These are phyloP conservation scores for Saccostrea glomerata DNA, from an alignment of 1,140 invertebrate genomes.

Conservation along the genomic window DNA sequence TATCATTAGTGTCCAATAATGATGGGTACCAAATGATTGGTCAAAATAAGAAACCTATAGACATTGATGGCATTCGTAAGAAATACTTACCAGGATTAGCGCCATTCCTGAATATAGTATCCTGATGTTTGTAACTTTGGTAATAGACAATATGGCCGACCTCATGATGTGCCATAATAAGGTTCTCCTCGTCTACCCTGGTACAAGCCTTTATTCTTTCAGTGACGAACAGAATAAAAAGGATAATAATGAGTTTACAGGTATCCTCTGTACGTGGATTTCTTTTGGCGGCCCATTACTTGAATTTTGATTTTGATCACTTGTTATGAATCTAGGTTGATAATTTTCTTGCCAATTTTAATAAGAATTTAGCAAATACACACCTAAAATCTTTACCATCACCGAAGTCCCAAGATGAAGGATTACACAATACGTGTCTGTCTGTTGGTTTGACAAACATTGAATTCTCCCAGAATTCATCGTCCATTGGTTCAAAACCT, in stretches of 20 bases:
- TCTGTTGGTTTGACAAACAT: not conserved
- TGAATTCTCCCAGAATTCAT: not conserved
- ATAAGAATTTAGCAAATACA: not conserved
- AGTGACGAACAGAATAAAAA: not conserved
- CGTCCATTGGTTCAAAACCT: not conserved
- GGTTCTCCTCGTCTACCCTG: not conserved
- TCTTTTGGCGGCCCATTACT: no score
- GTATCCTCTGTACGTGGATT: no score
- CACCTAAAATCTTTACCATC: conserved; percentile 11
- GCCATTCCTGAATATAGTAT: not conserved
- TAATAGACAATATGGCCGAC: conserved; percentile 15
- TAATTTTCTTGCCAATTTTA: no score
- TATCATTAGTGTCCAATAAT: not conserved
- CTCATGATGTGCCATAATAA: not conserved
- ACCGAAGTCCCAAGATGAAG: not conserved
- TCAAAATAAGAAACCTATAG: no score
- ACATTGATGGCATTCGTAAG: not conserved
- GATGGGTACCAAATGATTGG: no score
- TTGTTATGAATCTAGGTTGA: no score
- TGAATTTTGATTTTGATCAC: no score
- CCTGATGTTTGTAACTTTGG: conserved; percentile 4
- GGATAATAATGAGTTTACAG: no score
- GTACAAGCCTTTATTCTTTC: conserved; percentile 18
- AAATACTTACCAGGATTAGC: not conserved
- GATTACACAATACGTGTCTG: not conserved